These are phyloP conservation scores for Saccopteryx leptura DNA, from an alignment of 2,113 vertebrate species.

Conservation along the genomic window DNA sequence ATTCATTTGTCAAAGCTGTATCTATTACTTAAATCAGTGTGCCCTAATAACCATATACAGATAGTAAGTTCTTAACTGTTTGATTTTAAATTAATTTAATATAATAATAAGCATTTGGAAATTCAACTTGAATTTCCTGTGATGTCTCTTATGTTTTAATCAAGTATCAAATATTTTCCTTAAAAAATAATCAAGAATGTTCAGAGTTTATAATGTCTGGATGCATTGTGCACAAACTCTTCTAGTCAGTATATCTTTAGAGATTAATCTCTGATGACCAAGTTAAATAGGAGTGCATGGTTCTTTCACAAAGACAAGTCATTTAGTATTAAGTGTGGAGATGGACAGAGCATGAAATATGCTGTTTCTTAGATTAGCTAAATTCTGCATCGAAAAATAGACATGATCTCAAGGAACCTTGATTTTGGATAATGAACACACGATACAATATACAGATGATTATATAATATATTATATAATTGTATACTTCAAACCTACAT, in stretches of 20 bases:
- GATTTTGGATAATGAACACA: not conserved
- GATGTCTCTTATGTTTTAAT: slow-evolving; percentile 1
- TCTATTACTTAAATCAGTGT: not conserved
- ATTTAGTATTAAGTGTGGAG: not conserved
- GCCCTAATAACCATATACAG: not conserved
- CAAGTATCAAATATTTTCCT: not conserved
- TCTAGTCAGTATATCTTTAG: not conserved
- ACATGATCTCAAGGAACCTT: not conserved
- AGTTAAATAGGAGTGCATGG: not conserved
- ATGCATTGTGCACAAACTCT: not conserved
- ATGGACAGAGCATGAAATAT: not conserved
- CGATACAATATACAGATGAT: not conserved
- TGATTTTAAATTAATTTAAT: not conserved
- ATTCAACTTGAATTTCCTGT: slow-evolving; percentile 25
- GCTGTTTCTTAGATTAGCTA: not conserved
- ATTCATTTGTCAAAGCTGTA: slow-evolving; percentile 6
- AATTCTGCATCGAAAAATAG: not conserved
- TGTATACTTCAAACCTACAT: not conserved
- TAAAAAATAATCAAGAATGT: slow-evolving; percentile 4
- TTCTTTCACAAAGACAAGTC: slow-evolving; percentile 5
- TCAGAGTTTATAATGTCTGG: not conserved
- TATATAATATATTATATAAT: not conserved
- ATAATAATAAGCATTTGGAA: slow-evolving; percentile 39
- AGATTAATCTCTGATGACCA: not conserved
- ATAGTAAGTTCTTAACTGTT: not conserved